Percentiles rank a stretch among this genome's conserved stretches.
phyloP scores from a whole-genome alignment of 2,888 invertebrate species.

The Melanargia galathea region DNA sequence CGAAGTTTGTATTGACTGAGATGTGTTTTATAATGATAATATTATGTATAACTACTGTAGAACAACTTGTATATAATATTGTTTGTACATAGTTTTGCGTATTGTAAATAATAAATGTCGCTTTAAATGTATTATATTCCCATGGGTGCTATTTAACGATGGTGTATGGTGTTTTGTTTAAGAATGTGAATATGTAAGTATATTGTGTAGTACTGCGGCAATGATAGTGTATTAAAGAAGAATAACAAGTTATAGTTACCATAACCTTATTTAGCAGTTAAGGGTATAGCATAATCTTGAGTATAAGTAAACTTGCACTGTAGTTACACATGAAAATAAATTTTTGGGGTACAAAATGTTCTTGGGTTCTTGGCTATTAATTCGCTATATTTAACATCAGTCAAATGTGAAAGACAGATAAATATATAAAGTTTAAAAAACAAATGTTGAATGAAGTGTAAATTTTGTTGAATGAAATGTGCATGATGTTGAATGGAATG shows the following conservation, averaged over 20 bases:
- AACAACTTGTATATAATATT: constrained; percentile 55
- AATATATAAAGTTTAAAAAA: too few relatives aligned
- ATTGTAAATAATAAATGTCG: constrained; percentile 56
- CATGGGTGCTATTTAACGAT: constrained; percentile 79
- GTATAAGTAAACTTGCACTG: constrained; percentile 58
- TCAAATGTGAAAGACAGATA: too few relatives aligned
- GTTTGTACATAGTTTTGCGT: constrained; percentile 58
- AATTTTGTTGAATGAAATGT: too few relatives aligned
- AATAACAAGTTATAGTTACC: constrained; percentile 70
- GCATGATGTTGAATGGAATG: too few relatives aligned
- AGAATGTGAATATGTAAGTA: constrained; percentile 47
- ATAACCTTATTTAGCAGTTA: constrained; percentile 57
- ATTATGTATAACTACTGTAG: constrained; percentile 3
- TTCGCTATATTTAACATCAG: background rate
- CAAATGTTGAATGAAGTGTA: too few relatives aligned
- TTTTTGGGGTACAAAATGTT: background rate
- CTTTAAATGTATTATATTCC: constrained; percentile 76
- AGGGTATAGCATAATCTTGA: constrained; percentile 68
- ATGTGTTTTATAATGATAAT: background rate
- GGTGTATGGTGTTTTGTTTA: constrained; percentile 71
- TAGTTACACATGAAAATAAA: background rate
- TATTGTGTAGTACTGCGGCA: constrained; percentile 41
- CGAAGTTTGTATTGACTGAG: background rate
- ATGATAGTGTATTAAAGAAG: constrained; percentile 51
- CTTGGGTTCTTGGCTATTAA: background rate